A percentile compares a stretch with the other conserved stretches of the same genome.
Conservation (phyloP, 2,113 vertebrate species). For the Bos indicus region DNA sequence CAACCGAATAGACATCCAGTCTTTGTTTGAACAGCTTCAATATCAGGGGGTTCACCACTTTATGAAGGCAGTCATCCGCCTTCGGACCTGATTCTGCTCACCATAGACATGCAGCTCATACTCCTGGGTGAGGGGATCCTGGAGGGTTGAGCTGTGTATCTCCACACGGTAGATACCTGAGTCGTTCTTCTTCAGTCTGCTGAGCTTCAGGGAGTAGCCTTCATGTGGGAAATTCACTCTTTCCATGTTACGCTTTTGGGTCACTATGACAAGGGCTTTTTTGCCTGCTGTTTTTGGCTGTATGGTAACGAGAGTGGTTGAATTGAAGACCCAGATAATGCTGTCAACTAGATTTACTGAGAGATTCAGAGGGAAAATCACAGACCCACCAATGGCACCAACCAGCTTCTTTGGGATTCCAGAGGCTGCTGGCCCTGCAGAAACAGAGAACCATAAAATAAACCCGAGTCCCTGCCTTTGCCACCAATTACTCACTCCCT, state of each 20-base stretch:
- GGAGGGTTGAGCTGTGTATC: background rate
- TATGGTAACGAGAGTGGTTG: background rate
- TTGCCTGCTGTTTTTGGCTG: fast-evolving
- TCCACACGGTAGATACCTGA: conserved; percentile 39
- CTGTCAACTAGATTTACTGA: background rate
- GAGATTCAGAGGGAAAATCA: conserved; percentile 46
- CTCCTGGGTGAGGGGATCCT: background rate
- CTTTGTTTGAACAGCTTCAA: background rate
- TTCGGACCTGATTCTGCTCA: conserved; percentile 20
- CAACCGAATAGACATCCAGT: background rate
- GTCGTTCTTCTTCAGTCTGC: conserved; percentile 48
- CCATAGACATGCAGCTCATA: conserved; percentile 57
- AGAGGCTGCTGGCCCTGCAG: background rate
- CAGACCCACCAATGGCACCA: conserved; percentile 38
- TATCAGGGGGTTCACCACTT: background rate
- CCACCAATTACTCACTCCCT: background rate
- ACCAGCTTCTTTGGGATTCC: background rate
- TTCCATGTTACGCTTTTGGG: background rate
- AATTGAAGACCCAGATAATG: conserved; percentile 50
- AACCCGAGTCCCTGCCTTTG: background rate
- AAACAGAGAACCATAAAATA: conserved; percentile 20
- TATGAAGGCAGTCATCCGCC: background rate
- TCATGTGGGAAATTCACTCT: background rate
- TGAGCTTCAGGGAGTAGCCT: conserved; percentile 33
- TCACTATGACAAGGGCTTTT: background rate